These are phyloP conservation scores for Trichosurus vulpecula DNA, from an alignment of 2,797 vertebrate genomes.

Conservation along the genomic window DNA sequence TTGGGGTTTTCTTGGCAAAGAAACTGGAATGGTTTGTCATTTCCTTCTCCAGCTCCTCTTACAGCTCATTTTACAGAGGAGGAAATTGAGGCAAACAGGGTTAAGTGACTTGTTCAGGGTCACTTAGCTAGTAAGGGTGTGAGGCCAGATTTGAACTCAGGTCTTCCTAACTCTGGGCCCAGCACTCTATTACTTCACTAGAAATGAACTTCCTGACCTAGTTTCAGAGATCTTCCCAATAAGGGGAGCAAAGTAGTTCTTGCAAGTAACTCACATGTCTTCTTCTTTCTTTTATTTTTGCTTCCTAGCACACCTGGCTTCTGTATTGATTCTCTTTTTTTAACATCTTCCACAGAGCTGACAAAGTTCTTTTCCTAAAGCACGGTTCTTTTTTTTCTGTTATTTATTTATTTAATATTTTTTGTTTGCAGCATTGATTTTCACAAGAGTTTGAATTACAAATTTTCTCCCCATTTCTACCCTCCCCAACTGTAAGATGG, in stretches of 20 bases:
- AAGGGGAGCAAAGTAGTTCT: background rate
- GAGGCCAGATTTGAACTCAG: background rate
- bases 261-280: too few relatives aligned
- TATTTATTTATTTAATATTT: too few relatives aligned
- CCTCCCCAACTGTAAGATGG: too few relatives aligned
- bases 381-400: too few relatives aligned
- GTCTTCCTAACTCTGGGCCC: background rate
- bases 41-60: background rate
- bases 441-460: too few relatives aligned
- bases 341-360: background rate
- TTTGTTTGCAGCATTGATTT: too few relatives aligned
- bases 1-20: background rate
- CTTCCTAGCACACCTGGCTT: background rate
- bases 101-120: background rate
- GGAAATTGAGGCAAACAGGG: background rate
- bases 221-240: background rate
- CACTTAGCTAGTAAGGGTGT: background rate
- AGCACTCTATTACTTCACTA: background rate
- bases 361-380: background rate
- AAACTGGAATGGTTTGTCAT: background rate
- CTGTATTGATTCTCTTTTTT: background rate
- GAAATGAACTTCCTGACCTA: background rate
- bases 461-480: too few relatives aligned
- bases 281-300: too few relatives aligned
- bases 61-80: background rate